phyloP scores from a whole-genome alignment of 2,888 invertebrate species.

The Bellardia bayeri region DNA sequence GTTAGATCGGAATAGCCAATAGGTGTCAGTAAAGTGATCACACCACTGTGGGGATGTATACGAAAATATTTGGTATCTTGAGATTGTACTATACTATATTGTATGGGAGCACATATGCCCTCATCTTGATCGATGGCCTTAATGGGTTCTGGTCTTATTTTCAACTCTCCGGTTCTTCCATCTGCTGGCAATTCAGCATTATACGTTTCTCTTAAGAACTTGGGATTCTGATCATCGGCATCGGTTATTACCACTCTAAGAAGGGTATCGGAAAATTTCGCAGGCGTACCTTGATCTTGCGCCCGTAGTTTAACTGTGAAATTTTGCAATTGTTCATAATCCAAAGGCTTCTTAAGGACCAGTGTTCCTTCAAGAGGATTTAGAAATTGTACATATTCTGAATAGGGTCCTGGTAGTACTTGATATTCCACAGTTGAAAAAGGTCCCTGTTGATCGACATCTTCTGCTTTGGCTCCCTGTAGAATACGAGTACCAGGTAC shows the following conservation, averaged over 20 bases:
- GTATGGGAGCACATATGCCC: conserved; percentile 83
- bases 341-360: conserved; percentile 91
- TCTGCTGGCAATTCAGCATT: conserved; percentile 88
- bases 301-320: conserved; percentile 91
- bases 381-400: conserved; percentile 92
- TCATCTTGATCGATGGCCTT: conserved; percentile 90
- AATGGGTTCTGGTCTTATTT: conserved; percentile 89
- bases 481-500: conserved; percentile 89
- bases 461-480: conserved; percentile 91
- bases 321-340: conserved; percentile 91
- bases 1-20: conserved; percentile 85
- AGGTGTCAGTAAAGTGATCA: conserved; percentile 81
- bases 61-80: conserved; percentile 84
- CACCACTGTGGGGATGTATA: conserved; percentile 83
- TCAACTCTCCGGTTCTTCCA: conserved; percentile 85
- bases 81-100: conserved; percentile 83
- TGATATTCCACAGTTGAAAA: conserved; percentile 94
- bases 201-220: conserved; percentile 91
- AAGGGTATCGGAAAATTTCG: conserved; percentile 90
- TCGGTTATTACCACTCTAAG: conserved; percentile 92
- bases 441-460: conserved; percentile 94
- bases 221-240: conserved; percentile 96
- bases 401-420: conserved; percentile 90
- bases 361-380: conserved; percentile 94
- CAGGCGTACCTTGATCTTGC: conserved; percentile 92